Percentiles rank a stretch among this genome's conserved stretches.
These are phyloP conservation scores for Cephalopachus bancanus DNA, from an alignment of 2,797 vertebrate genomes.

Conservation along the genomic window DNA sequence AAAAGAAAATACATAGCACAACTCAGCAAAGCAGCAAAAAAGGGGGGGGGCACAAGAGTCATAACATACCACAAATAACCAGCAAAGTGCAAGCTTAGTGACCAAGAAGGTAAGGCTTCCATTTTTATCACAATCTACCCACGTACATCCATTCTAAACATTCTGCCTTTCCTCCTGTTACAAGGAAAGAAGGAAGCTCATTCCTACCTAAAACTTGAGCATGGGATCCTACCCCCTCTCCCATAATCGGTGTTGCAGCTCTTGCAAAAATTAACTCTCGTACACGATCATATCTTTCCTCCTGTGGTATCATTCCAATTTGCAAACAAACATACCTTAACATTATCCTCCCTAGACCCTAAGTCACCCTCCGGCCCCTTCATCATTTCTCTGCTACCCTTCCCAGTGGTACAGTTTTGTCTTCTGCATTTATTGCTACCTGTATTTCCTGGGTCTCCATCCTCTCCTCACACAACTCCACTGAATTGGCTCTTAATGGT, in stretches of 20 bases:
- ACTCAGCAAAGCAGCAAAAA: not conserved
- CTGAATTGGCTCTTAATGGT: not conserved
- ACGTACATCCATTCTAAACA: not conserved
- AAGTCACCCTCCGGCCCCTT: not conserved
- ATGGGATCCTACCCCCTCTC: not conserved
- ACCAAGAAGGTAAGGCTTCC: not conserved
- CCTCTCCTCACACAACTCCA: not conserved
- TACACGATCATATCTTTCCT: not conserved
- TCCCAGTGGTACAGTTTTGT: not conserved
- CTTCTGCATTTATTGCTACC: not conserved
- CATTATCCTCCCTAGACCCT: not conserved
- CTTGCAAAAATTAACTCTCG: not conserved
- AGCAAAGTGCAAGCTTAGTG: not conserved
- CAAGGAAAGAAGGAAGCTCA: not conserved
- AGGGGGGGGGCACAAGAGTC: not conserved
- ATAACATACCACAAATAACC: not conserved
- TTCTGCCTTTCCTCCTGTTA: not conserved
- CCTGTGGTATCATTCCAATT: not conserved
- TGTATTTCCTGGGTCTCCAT: not conserved
- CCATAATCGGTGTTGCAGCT: not conserved
- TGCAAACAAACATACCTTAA: not conserved
- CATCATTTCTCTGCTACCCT: not conserved
- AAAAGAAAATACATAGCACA: constrained; percentile 38
- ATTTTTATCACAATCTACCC: not conserved
- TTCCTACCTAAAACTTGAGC: not conserved